These are phyloP conservation scores for Lepidiolamprologus cunningtoni DNA, from an alignment of 2,113 vertebrate species.

Conservation along the genomic window DNA sequence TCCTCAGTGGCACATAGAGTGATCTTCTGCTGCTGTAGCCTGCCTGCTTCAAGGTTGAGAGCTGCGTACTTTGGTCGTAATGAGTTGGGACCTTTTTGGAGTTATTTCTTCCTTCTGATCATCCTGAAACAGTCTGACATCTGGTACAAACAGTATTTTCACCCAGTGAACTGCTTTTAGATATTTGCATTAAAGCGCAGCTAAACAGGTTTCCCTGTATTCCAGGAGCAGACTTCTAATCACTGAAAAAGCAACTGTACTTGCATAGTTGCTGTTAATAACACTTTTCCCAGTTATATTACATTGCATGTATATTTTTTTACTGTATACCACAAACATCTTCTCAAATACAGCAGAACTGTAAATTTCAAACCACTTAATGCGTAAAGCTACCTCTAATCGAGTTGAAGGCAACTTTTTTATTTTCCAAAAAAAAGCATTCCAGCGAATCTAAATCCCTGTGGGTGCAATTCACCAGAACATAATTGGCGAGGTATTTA, in stretches of 20 bases:
- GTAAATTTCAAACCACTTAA: background rate
- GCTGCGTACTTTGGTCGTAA: background rate
- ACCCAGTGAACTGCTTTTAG: background rate
- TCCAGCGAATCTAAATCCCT: accelerated
- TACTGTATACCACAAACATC: background rate
- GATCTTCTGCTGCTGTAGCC: background rate
- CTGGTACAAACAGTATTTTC: background rate
- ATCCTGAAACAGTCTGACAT: background rate
- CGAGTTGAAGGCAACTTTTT: background rate
- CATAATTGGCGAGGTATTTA: background rate
- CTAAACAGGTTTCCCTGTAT: background rate
- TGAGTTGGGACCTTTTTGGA: background rate
- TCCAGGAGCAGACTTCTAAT: background rate
- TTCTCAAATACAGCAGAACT: background rate
- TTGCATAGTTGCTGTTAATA: background rate
- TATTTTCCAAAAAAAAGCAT: background rate
- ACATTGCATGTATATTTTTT: background rate
- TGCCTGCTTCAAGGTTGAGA: background rate
- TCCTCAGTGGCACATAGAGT: background rate
- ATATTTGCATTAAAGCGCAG: background rate
- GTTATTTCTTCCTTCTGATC: background rate
- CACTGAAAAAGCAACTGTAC: background rate
- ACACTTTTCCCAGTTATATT: background rate
- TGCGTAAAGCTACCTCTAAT: background rate
- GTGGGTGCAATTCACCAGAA: background rate